A percentile compares a stretch with the other conserved stretches of the same genome.
These are phyloP conservation scores for Macrobrachium rosenbergii DNA, from an alignment of 1,140 invertebrate species.

Conservation along the genomic window DNA sequence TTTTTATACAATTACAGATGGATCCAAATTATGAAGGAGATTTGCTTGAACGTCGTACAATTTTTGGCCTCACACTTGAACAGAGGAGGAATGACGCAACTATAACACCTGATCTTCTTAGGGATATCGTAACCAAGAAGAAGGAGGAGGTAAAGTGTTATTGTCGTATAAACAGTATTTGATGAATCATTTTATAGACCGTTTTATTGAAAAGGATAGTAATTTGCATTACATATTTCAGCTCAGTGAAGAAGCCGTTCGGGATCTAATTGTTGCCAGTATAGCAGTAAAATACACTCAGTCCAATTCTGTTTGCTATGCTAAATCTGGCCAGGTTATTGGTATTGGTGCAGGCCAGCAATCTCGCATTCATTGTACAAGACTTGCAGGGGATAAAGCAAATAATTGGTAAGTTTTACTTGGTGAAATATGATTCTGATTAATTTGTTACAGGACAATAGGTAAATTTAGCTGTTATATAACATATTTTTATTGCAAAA, in stretches of 20 bases:
- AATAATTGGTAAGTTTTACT: constrained; percentile 84
- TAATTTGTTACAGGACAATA: too few relatives aligned
- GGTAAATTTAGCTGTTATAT: too few relatives aligned
- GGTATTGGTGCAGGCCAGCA: constrained; percentile 98
- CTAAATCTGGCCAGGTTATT: constrained; percentile 91
- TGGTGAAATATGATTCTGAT: too few relatives aligned
- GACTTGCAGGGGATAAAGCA: constrained; percentile 97
- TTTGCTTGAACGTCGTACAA: constrained; percentile 84
- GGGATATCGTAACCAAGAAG: constrained; percentile 84
- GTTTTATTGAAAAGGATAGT: not conserved
- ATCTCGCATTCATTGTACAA: constrained; percentile 96
- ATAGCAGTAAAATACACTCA: constrained; percentile 98
- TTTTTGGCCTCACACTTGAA: constrained; percentile 93
- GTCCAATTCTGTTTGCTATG: constrained; percentile 96
- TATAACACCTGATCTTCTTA: constrained; percentile 85
- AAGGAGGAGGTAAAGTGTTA: constrained; percentile 39
- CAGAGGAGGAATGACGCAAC: constrained; percentile 90
- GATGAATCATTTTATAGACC: not conserved
- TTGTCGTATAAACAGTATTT: not conserved
- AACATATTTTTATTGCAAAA: too few relatives aligned
- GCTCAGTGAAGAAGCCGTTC: constrained; percentile 81
- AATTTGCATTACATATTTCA: constrained; percentile 67
- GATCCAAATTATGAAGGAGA: constrained; percentile 88
- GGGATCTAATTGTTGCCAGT: constrained; percentile 95
- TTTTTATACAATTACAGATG: constrained; percentile 78